Percentiles rank a stretch among this genome's conserved stretches.
These are phyloP conservation scores for Electrophaes corylata DNA, from an alignment of 2,888 invertebrate species.

Conservation along the genomic window DNA sequence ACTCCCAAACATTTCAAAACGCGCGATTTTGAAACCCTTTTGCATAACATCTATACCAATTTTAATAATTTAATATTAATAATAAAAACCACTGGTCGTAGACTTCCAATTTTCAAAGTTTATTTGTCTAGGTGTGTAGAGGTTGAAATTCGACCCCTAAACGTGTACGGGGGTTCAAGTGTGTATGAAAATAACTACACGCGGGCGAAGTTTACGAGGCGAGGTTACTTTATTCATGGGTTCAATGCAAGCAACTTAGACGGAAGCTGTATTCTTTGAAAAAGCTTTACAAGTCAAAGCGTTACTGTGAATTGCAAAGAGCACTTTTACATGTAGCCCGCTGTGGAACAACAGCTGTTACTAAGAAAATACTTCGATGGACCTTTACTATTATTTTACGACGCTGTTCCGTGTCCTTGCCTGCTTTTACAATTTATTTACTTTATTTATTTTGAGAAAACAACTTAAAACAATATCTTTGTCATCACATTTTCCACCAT, in stretches of 20 bases:
- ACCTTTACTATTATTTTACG: constrained; percentile 2
- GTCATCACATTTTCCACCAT: neutral
- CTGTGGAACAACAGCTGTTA: constrained; percentile 1
- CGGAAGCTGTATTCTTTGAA: constrained; percentile 1
- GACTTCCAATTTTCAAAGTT: too few species aligned
- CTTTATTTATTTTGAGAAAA: neutral
- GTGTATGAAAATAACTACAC: too few species aligned
- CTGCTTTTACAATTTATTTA: neutral
- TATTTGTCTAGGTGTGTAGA: too few species aligned
- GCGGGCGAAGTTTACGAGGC: too few species aligned
- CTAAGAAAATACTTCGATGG: constrained; percentile 3
- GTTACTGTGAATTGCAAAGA: constrained; percentile 1
- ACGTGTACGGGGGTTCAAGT: too few species aligned
- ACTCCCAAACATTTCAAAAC: too few species aligned
- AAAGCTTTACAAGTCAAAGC: constrained; percentile 12
- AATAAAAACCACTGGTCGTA: too few species aligned
- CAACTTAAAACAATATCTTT: neutral
- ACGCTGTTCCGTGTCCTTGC: neutral
- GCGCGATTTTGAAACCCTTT: too few species aligned
- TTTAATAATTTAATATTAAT: too few species aligned
- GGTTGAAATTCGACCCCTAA: too few species aligned
- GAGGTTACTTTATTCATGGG: too few species aligned
- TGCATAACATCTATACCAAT: too few species aligned
- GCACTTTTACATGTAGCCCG: neutral
- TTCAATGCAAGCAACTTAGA: neutral